Conservation (phyloP, 2,113 vertebrate species). For the Lathamus discolor region DNA sequence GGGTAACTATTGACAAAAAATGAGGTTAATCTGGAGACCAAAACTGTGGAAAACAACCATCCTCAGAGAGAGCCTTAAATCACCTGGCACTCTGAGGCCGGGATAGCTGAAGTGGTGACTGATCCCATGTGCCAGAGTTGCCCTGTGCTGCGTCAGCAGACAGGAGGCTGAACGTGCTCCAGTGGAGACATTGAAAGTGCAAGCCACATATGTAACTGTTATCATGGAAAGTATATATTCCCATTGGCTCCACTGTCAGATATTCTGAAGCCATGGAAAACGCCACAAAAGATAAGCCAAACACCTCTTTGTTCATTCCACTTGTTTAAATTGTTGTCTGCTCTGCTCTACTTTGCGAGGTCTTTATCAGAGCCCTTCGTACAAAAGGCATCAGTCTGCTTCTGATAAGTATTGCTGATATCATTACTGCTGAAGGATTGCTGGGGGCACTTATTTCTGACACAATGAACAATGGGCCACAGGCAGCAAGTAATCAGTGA, state of each 20-base stretch:
- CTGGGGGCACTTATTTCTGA: background rate
- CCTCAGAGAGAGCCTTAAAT: background rate
- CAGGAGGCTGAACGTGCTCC: background rate
- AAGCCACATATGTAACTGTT: background rate
- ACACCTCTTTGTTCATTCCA: background rate
- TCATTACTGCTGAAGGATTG: background rate
- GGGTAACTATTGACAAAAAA: background rate
- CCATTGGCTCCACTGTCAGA: slow-evolving; percentile 27
- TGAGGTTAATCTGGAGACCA: background rate
- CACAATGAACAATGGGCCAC: slow-evolving; percentile 32
- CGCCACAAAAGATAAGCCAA: slow-evolving; percentile 37
- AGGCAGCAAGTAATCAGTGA: background rate
- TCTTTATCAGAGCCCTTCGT: slow-evolving; percentile 21
- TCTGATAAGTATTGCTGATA: slow-evolving; percentile 41
- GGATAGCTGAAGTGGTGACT: background rate
- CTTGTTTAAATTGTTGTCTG: slow-evolving; percentile 19
- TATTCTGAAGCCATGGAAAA: slow-evolving; percentile 55
- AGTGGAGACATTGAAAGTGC: background rate
- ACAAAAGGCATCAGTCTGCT: slow-evolving; percentile 22
- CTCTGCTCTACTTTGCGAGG: background rate
- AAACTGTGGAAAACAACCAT: background rate
- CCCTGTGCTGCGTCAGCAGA: background rate
- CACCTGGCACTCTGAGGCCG: background rate
- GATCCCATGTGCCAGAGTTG: background rate
- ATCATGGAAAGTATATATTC: slow-evolving; percentile 42